Base-by-base conservation (phyloP, 2,113 vertebrate species). In the Tragelaphus imberbis region DNA sequence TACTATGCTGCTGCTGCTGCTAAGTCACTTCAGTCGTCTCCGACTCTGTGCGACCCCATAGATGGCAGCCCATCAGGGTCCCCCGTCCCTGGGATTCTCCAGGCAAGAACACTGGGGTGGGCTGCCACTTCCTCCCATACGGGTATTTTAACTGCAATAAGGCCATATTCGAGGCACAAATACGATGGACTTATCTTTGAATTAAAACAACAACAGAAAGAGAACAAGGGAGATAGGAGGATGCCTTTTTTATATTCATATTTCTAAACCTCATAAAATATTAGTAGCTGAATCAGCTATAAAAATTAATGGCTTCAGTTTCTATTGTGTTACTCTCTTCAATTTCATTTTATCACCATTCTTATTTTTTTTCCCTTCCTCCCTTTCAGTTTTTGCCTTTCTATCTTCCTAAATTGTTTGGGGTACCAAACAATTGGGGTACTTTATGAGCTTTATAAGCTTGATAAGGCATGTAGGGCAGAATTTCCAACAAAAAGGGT, bases 211-310 rank as follows among this genome's bases (percentile, higher is more conserved):
- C 96, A 94, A 90, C 88, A 85, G 80, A 97, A 97, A 97, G 94
- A 92, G 49, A 96, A 59, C 95, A 96, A 98, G 92, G 84, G 88
- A 97, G 97, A 98, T 97, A 98, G 95, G 98, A 98, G 96, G 58
- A n/a, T 65, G 58, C 19, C 90, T 65, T 98, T 94, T 98, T 98
- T 96, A 98, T 95, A 93, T 92, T 96, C 97, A 95, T 97, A 98
- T 95, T 98, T 98, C 96, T 93, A 99, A 98, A 98, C 97, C 98
- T 98, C 99, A 98, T 99, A 99, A 99, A 98, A 98, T 99, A 99
- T 98, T 99, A 99, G 98, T 98, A 98, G 98, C 99, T 98, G 98
- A 94, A 98, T 98, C 96, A 97, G 98, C 98, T 97, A 98, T 99
- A 98, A 99, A 99, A 99, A 99, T 98, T 98, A 99, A 99, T 98